Evolutionary conservation across 2,113 vertebrate genomes (phyloP).

Genomic region (Trachemys scripta): DNA sequence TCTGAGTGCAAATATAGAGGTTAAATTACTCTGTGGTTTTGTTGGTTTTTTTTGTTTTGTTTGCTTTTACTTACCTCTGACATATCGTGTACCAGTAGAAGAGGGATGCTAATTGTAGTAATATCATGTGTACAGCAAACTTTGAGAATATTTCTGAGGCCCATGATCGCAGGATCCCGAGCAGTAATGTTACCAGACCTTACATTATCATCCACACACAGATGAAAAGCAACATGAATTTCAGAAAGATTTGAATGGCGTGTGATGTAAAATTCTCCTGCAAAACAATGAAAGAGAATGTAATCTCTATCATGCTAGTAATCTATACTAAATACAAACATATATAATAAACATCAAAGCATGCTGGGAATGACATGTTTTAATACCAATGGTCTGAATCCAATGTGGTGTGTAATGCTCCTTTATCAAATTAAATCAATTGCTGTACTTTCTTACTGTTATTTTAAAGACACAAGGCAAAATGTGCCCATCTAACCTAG

Average conservation of each 20-base stretch:
- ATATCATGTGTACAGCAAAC: conserved; percentile 97
- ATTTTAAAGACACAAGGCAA: background rate
- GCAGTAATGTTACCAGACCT: conserved; percentile 93
- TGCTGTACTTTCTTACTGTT: background rate
- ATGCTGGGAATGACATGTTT: background rate
- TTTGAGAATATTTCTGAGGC: conserved; percentile 96
- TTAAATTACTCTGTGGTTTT: background rate
- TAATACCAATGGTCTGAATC: background rate
- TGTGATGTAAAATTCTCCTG: conserved; percentile 97
- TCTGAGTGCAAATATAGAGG: background rate
- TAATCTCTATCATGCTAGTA: background rate
- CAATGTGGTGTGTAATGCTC: background rate
- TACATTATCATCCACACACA: conserved; percentile 97
- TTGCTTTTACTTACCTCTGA: conserved; percentile 88
- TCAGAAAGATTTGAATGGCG: conserved; percentile 97
- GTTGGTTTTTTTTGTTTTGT: no score
- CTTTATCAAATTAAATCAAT: background rate
- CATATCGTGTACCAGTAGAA: conserved; percentile 97
- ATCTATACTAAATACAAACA: background rate
- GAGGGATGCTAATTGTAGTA: conserved; percentile 94
- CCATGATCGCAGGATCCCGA: conserved; percentile 97
- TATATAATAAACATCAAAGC: background rate
- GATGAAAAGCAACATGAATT: conserved; percentile 94
- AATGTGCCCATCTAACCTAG: background rate
- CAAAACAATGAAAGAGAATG: background rate